Percentiles rank a stretch among this genome's conserved stretches.
Evolutionary conservation across 2,797 vertebrate species (phyloP).

Genomic region (Potorous gilbertii): DNA sequence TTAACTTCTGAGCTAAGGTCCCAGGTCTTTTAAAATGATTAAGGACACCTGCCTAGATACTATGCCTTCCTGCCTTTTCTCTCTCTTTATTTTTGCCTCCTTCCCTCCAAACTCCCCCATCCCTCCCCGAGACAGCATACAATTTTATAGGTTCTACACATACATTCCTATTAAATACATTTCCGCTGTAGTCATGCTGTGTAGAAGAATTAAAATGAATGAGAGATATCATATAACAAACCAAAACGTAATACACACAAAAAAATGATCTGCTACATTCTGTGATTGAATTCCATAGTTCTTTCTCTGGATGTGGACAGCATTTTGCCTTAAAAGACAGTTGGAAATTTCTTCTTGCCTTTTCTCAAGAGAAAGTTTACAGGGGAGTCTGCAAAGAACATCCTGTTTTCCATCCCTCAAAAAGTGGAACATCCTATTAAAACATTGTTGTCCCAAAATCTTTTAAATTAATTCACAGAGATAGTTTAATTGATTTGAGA

Average conservation of each 20-base stretch:
- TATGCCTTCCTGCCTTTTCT: neutral
- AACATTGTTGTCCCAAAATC: neutral
- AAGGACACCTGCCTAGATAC: neutral
- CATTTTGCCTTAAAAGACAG: too few species aligned
- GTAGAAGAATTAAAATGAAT: too few species aligned
- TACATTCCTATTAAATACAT: too few species aligned
- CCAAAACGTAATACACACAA: too few species aligned
- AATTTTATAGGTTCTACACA: too few species aligned
- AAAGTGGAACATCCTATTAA: neutral
- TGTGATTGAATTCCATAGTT: too few species aligned
- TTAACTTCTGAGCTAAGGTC: neutral
- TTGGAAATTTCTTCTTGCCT: neutral
- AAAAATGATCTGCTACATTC: too few species aligned
- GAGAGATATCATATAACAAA: too few species aligned
- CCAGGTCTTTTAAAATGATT: neutral
- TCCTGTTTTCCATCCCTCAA: neutral
- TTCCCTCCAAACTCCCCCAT: too few species aligned
- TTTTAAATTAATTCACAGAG: slow-evolving; percentile 67
- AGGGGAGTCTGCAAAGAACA: neutral
- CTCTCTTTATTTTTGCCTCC: neutral
- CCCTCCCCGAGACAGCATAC: too few species aligned
- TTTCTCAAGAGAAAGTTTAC: neutral
- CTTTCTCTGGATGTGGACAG: too few species aligned
- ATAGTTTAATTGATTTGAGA: slow-evolving; percentile 59
- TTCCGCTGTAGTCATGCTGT: too few species aligned